Conservation (phyloP, 2,113 vertebrate species). For the Microcebus griseorufus region DNA sequence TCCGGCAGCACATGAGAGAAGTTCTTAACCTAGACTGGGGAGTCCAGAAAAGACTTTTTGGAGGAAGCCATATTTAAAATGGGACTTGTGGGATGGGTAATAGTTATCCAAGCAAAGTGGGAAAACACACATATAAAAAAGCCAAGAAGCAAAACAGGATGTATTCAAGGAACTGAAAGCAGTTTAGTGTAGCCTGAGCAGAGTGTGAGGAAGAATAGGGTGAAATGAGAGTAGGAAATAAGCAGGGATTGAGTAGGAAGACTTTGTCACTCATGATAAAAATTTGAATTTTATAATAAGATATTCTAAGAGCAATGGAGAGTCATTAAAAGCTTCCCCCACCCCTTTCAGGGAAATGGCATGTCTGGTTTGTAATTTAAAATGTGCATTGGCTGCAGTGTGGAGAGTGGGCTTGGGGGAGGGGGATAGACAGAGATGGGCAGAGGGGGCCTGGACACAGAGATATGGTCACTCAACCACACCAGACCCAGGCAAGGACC, state of each 20-base stretch:
- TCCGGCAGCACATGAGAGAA: slow-evolving; percentile 31
- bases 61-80: slow-evolving; percentile 58
- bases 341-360: not conserved
- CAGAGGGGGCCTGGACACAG: not conserved
- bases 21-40: not conserved
- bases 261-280: not conserved
- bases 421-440: not conserved
- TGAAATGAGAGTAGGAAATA: not conserved
- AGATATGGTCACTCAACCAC: not conserved
- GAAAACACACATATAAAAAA: not conserved
- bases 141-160: slow-evolving; percentile 44
- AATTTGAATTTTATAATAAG: not conserved
- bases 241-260: not conserved
- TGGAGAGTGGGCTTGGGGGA: not conserved
- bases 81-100: slow-evolving; percentile 53
- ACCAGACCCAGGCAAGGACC: not conserved
- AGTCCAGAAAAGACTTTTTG: slow-evolving; percentile 23
- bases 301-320: not conserved
- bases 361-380: not conserved
- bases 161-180: slow-evolving; percentile 53
- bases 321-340: not conserved
- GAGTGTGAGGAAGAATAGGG: not conserved
- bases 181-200: not conserved
- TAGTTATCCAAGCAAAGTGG: slow-evolving; percentile 16
- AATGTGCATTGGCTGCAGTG: not conserved